Percentiles rank a stretch among this genome's conserved stretches.
phyloP scores from a whole-genome alignment of 2,113 vertebrate species.

The Thamnophis sirtalis region DNA sequence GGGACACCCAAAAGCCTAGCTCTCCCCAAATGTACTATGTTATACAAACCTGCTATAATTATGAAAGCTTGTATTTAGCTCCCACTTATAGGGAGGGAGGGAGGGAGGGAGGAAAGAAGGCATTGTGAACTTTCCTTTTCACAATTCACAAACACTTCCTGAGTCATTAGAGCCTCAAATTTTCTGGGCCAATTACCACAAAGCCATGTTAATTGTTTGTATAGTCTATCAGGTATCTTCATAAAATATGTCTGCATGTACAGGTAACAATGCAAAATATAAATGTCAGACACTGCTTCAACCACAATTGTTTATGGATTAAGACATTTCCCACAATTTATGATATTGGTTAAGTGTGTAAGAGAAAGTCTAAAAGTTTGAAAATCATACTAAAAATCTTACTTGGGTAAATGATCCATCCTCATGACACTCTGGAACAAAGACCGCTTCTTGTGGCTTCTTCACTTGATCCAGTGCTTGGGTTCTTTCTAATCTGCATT shows the following conservation, averaged over 20 bases:
- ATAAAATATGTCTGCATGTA: not conserved
- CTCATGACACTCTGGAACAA: slow-evolving; percentile 93
- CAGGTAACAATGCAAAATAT: not conserved
- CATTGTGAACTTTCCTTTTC: not conserved
- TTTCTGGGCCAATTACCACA: not conserved
- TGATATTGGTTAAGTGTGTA: not conserved
- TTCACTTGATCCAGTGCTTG: slow-evolving; percentile 89
- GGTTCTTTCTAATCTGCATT: slow-evolving; percentile 85
- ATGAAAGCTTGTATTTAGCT: not conserved
- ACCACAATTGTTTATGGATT: not conserved
- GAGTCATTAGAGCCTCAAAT: not conserved
- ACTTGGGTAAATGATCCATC: slow-evolving; percentile 96
- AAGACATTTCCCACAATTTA: not conserved
- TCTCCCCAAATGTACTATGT: not conserved
- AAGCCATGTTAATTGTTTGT: not conserved
- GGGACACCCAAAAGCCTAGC: not conserved
- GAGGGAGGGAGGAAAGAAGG: not conserved
- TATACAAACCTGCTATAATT: not conserved
- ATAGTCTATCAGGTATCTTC: not conserved
- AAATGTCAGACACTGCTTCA: not conserved
- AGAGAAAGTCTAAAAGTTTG: not conserved
- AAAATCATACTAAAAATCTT: slow-evolving; percentile 8
- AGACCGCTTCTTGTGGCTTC: slow-evolving; percentile 91
- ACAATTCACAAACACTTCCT: not conserved
- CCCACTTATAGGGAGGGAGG: not conserved